phyloP scores from a whole-genome alignment of 2,113 vertebrate genomes.

The Lanius ludovicianus region DNA sequence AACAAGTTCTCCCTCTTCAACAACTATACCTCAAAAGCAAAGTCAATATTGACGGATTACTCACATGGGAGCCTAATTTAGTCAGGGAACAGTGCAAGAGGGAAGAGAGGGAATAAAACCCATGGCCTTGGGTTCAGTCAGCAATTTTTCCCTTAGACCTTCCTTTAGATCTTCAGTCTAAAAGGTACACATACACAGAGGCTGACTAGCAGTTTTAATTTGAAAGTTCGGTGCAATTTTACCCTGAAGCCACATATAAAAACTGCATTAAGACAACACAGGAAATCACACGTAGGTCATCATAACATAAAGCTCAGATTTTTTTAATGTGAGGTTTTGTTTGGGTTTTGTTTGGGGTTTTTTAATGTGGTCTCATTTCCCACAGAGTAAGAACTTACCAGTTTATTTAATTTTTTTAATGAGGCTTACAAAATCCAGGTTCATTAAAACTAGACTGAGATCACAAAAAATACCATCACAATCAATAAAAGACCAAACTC shows the following conservation, averaged over 20 bases:
- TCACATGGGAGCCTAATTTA: background rate
- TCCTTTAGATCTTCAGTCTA: background rate
- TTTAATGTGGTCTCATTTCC: background rate
- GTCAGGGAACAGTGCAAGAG: background rate
- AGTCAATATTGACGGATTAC: background rate
- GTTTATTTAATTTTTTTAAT: background rate
- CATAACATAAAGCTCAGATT: background rate
- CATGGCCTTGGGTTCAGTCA: background rate
- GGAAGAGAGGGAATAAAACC: background rate
- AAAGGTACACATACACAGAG: background rate
- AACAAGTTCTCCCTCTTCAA: background rate
- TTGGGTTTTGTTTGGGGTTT: background rate
- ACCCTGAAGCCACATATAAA: background rate
- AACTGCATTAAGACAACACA: background rate
- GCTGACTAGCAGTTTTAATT: background rate
- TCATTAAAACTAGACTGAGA: background rate
- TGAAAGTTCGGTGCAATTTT: background rate
- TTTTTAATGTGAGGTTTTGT: background rate
- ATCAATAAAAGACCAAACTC: background rate
- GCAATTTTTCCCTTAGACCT: background rate
- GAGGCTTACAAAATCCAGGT: background rate
- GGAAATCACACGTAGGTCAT: background rate
- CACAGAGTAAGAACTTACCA: background rate
- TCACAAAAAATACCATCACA: background rate
- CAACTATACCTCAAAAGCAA: background rate